Base-by-base conservation (phyloP, 1,140 invertebrate species). In the Drosophila kurseongensis region DNA sequence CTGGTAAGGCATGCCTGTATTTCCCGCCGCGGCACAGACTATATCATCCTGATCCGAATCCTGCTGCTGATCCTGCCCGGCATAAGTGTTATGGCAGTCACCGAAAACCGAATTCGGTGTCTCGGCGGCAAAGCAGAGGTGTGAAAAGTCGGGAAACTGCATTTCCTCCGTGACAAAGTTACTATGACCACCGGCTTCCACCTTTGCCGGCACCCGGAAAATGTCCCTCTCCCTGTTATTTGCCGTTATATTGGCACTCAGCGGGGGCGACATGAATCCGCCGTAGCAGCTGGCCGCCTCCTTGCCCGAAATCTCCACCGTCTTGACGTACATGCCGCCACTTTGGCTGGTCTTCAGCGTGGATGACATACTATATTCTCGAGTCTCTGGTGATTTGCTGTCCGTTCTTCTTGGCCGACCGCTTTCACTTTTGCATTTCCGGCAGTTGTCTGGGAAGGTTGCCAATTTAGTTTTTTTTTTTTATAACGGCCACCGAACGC, bases 91-190 rank as follows among this genome's bases (percentile, higher is more conserved):
- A 6, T 32, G 62, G 13, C 73, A 78, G n/a, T 91, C 77, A 27
- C 85, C 76, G 32, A 90, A 91, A 38, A 88, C 85, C 36, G 91
- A 92, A 54, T 82, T 91, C 7, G 91, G 91, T 8, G 91, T 92
- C 42, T 92, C 91, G 35, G 74, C 83, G 14, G 84, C 69, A 23
- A 88, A 81, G 67, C 69, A 89, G 4, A 83, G 78, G 45, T 89
- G 84, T 18, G 85, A 91, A 27, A 92, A 90, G 52, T 91, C 90
- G 23, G 90, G 80, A 69, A 92, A 92, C 47, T 92, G 75, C 42
- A 82, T 41, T 0, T 90, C 83, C 0, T 60, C 68, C 18, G 61
- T 63, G 16, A 61, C 41, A 18, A 91, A 91, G 29, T 60, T 51
- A 18, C 40, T 57, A 12, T 60, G 51, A 29, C 40, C 60, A 12